Evolutionary conservation across 2,797 vertebrate genomes (phyloP), one percentile per base, ranked within the genome.

Genomic region (Myripristis murdjan): DNA sequence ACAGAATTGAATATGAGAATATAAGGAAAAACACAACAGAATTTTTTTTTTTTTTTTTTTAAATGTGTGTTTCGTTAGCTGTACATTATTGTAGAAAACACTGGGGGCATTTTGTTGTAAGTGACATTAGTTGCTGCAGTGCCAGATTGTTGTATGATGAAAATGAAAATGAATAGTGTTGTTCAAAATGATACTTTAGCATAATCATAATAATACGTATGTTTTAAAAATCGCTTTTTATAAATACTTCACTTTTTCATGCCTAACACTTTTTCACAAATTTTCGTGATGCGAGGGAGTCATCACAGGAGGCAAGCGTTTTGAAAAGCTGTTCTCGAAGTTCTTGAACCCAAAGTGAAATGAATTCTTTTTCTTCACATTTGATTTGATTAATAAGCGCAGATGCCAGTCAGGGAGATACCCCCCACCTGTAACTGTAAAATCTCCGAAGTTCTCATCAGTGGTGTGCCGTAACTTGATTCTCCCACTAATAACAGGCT

Each of bases 401-500:
- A 78, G 68, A 81, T 67, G 73, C 67, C 51, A 23, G 64, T 84
- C 66, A 75, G 74, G 64, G 72, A 75, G 48, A 78, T 1, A 79
- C 80, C 80, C 85, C 79, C 81, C 81, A 86, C 70, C 69, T 88
- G 62, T 73, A 91, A 84, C 78, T 81, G 84, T 87, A 89, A 86
- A 85, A 82, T 85, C 79, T 88, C 84, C 86, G 79, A 70, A 83
- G 81, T 88, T 88, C 75, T 91, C 85, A 81, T 88, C 79, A 72
- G 81, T 76, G 70, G 65, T 90, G 87, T 78, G 78, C 73, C 18
- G 87, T 92, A 91, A 93, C 89, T 90, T 87, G 87, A 95, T 92
- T 91, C 92, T 79, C 85, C 81, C 73, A n/a, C 90, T 93, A 93
- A 94, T 92, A 94, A 92, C 91, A 92, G 90, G 84, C 90, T 90